Conservation (phyloP, 2,797 vertebrate species). For the Myotis vivesi region DNA sequence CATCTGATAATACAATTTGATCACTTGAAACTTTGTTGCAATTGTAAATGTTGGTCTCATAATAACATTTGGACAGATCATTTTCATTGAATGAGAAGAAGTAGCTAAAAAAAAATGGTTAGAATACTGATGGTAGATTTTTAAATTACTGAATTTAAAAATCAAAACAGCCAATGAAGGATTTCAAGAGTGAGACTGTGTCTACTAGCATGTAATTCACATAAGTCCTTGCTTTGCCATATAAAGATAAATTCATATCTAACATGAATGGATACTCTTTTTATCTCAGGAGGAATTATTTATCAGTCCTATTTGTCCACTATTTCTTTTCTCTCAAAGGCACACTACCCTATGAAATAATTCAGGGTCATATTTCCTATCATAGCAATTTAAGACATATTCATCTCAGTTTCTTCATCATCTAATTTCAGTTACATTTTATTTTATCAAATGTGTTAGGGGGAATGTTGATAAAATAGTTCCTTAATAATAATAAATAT, state of each 20-base stretch:
- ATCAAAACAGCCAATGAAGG: not conserved
- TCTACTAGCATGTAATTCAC: not conserved
- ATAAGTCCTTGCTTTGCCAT: not conserved
- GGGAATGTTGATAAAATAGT: not conserved
- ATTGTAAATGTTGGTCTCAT: not conserved
- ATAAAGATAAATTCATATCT: not conserved
- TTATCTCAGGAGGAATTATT: not conserved
- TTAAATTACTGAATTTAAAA: not conserved
- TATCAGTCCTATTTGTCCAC: not conserved
- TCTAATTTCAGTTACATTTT: slow-evolving; percentile 32
- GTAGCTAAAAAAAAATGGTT: not conserved
- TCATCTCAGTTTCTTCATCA: slow-evolving; percentile 18
- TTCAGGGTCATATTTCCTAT: not conserved
- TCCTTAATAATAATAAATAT: slow-evolving; percentile 37
- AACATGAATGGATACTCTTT: not conserved
- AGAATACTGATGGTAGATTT: not conserved
- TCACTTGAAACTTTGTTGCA: not conserved
- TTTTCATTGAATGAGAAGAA: not conserved
- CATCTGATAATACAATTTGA: not conserved
- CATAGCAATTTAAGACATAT: not conserved
- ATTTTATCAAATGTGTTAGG: not conserved
- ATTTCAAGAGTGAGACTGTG: not conserved
- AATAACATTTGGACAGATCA: slow-evolving; percentile 14
- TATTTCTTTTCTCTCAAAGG: not conserved
- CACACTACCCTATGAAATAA: not conserved